Evolutionary conservation across 2,888 invertebrate species (phyloP).

Genomic region (Melolontha melolontha): DNA sequence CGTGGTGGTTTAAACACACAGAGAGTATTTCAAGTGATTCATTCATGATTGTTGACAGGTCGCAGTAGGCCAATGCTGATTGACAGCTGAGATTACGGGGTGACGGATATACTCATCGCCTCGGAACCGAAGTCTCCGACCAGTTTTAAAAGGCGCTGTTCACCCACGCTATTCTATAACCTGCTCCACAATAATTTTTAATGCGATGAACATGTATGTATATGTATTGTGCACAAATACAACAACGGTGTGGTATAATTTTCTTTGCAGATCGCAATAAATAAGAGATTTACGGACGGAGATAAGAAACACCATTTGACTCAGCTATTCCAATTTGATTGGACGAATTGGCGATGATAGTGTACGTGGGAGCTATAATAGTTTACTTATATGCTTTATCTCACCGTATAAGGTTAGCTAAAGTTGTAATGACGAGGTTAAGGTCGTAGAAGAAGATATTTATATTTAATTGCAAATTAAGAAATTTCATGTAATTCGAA

Average conservation of each 20-base stretch:
- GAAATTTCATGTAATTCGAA: no score
- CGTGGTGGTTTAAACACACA: constrained; percentile 31
- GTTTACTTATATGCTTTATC: constrained; percentile 17
- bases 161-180: constrained; percentile 44
- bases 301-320: constrained; percentile 29
- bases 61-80: constrained; percentile 52
- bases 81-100: constrained; percentile 52
- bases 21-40: constrained; percentile 44
- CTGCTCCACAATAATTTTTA: constrained; percentile 34
- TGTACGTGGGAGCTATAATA: constrained; percentile 28
- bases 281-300: constrained; percentile 35
- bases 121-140: constrained; percentile 42
- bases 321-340: constrained; percentile 20
- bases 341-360: constrained; percentile 18
- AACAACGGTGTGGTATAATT: constrained; percentile 25
- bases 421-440: not conserved
- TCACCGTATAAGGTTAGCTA: constrained; percentile 11
- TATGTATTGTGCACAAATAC: constrained; percentile 1
- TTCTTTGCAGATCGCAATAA: constrained; percentile 30
- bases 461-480: no score
- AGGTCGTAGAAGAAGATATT: no score
- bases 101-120: constrained; percentile 51
- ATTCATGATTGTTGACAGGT: constrained; percentile 49
- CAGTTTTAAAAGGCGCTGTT: constrained; percentile 39
- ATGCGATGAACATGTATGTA: constrained; percentile 17